Conservation (phyloP, 1,140 invertebrate species). For the Mycetomoellerius zeteki region DNA sequence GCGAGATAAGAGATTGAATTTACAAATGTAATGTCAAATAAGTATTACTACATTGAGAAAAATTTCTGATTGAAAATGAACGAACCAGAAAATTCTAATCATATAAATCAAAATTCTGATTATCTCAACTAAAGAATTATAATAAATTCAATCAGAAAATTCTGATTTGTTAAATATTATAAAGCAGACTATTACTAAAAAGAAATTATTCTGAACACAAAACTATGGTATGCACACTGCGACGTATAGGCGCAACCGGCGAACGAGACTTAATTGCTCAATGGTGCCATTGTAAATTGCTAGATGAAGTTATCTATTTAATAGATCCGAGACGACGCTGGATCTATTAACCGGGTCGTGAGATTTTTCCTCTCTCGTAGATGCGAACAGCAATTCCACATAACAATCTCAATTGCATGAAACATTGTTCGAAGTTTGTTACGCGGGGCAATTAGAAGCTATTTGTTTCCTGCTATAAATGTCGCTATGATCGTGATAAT, state of each 20-base stretch:
- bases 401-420: background rate
- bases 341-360: slow-evolving; percentile 34
- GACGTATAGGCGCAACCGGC: background rate
- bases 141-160: no score
- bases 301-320: slow-evolving; percentile 50
- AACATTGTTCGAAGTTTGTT: background rate
- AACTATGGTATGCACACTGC: background rate
- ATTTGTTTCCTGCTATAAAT: slow-evolving; percentile 2
- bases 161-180: no score
- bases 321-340: slow-evolving; percentile 15
- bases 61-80: no score
- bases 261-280: slow-evolving; percentile 60
- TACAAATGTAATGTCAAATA: no score
- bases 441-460: background rate
- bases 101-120: no score
- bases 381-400: background rate
- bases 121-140: no score
- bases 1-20: no score
- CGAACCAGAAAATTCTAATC: no score
- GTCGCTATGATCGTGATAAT: background rate
- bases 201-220: background rate
- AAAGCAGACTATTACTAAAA: no score
- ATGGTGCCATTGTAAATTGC: slow-evolving; percentile 43
- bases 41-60: no score
- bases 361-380: slow-evolving; percentile 25